Conservation (phyloP, 2,797 vertebrate species). For the Carapus acus region DNA sequence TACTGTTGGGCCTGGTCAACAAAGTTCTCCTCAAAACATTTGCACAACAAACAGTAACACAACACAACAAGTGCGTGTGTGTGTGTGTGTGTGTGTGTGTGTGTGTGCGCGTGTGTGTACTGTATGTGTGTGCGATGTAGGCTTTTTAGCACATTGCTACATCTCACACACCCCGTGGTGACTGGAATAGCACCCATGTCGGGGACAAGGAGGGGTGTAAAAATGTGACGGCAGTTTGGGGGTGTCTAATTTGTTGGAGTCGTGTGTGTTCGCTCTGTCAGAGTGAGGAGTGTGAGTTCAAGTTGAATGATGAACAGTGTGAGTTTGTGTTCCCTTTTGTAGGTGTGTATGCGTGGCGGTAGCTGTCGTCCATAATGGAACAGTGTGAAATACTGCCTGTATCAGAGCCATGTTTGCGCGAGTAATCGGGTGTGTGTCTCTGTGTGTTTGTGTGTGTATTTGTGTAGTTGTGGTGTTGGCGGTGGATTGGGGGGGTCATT, state of each 20-base stretch:
- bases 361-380: constrained; percentile 13
- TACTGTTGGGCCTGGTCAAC: constrained; percentile 53
- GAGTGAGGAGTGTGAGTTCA: constrained; percentile 1
- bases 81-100: too few relatives aligned
- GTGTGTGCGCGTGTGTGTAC: too few relatives aligned
- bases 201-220: constrained; percentile 41
- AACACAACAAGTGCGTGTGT: constrained; percentile 24
- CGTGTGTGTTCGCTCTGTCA: constrained; percentile 10
- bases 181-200: constrained; percentile 48
- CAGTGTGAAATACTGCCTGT: constrained; percentile 16
- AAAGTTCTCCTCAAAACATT: constrained; percentile 59
- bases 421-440: too few relatives aligned
- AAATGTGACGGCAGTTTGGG: constrained; percentile 44
- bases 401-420: too few relatives aligned
- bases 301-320: constrained; percentile 25
- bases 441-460: too few relatives aligned
- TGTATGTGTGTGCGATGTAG: constrained; percentile 38
- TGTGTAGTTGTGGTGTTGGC: too few relatives aligned
- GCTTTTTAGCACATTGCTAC: constrained; percentile 52
- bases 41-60: constrained; percentile 50
- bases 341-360: too few relatives aligned
- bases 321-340: constrained; percentile 13
- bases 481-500: too few relatives aligned
- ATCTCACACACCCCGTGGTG: constrained; percentile 46
- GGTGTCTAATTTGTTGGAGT: constrained; percentile 55